Evolutionary conservation across 2,113 vertebrate species (phyloP).

Genomic region (Semnornis frantzii): DNA sequence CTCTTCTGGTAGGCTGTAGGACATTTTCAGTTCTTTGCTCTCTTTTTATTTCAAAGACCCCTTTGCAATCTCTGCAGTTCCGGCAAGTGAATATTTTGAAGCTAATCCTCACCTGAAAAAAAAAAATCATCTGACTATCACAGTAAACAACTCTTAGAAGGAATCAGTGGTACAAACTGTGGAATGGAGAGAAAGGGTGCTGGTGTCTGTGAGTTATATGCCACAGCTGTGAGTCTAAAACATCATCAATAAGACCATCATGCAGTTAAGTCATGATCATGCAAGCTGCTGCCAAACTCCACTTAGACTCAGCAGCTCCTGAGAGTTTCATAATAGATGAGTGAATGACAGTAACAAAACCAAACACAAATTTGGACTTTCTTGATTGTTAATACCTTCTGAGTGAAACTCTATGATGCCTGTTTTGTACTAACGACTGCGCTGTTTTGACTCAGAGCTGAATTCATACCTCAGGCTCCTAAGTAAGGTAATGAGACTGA

Average conservation of each 20-base stretch:
- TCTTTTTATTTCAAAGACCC: background rate
- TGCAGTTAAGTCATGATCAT: background rate
- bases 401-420: background rate
- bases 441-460: background rate
- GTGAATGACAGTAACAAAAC: background rate
- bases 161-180: background rate
- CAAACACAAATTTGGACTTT: background rate
- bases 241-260: background rate
- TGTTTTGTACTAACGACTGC: background rate
- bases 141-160: background rate
- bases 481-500: background rate
- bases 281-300: background rate
- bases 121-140: background rate
- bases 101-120: background rate
- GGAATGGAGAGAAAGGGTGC: background rate
- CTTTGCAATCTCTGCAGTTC: background rate
- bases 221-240: background rate
- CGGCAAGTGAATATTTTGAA: conserved; percentile 42
- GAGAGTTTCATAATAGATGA: background rate
- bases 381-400: background rate
- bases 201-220: background rate
- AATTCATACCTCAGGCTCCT: background rate
- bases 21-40: conserved; percentile 10
- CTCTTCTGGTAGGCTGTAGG: background rate
- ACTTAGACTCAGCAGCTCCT: background rate